Conservation (phyloP, 1,140 invertebrate species). For the Pachyrhynchus sulphureomaculatus region DNA sequence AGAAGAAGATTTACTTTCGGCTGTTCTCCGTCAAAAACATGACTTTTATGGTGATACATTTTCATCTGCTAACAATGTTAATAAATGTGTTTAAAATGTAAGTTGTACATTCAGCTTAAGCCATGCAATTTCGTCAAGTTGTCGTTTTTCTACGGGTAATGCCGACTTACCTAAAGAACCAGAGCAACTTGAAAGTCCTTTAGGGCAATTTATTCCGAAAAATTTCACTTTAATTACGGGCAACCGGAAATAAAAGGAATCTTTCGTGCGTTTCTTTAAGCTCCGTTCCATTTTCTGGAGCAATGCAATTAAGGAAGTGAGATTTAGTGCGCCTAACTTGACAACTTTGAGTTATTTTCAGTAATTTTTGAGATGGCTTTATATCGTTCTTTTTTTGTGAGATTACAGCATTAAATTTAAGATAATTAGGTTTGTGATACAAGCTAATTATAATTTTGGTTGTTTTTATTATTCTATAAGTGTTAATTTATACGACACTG, state of each 20-base stretch:
- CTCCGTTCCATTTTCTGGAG: slow-evolving; percentile 13
- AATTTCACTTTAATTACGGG: slow-evolving; percentile 30
- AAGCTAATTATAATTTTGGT: too few relatives aligned
- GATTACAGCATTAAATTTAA: too few relatives aligned
- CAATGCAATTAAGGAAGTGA: slow-evolving; percentile 26
- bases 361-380: slow-evolving; percentile 5
- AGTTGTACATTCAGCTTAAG: too few relatives aligned
- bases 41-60: too few relatives aligned
- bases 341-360: slow-evolving; percentile 24
- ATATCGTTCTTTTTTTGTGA: slow-evolving; percentile 1
- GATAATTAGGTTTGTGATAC: too few relatives aligned
- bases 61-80: too few relatives aligned
- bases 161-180: slow-evolving; percentile 2
- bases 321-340: slow-evolving; percentile 18
- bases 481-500: too few relatives aligned
- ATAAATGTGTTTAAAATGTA: too few relatives aligned
- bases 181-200: slow-evolving; percentile 13
- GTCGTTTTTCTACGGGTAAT: not conserved
- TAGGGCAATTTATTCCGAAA: slow-evolving; percentile 23
- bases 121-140: too few relatives aligned
- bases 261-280: slow-evolving; percentile 16
- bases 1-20: too few relatives aligned
- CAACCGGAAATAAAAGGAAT: slow-evolving; percentile 23
- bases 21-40: too few relatives aligned
- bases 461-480: too few relatives aligned